Percentiles rank a stretch among this genome's conserved stretches.
phyloP scores from a whole-genome alignment of 1,140 invertebrate genomes.

The Anadara kagoshimensis region DNA sequence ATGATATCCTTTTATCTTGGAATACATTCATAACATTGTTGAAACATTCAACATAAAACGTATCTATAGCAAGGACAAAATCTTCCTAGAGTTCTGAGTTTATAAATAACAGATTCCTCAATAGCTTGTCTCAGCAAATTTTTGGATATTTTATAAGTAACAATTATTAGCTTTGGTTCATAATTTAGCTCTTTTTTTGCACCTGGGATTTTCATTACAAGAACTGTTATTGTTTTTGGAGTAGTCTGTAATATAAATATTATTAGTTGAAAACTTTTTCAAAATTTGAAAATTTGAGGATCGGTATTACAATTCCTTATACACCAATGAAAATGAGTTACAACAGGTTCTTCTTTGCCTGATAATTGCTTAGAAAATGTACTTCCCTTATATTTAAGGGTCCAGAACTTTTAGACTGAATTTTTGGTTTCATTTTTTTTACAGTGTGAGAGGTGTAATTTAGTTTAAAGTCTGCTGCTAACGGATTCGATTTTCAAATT shows the following conservation, averaged over 20 bases:
- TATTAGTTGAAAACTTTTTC: too few species aligned
- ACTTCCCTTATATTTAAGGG: too few species aligned
- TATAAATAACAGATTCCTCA: neutral
- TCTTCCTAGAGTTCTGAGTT: conserved; percentile 6
- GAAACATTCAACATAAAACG: conserved; percentile 17
- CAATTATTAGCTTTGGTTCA: neutral
- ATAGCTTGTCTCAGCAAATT: conserved; percentile 3
- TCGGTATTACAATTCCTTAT: conserved; percentile 13
- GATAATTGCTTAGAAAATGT: too few species aligned
- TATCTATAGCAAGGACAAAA: neutral
- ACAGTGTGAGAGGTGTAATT: neutral
- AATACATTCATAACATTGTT: conserved; percentile 23
- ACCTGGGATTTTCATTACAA: conserved; percentile 1
- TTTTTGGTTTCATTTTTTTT: neutral
- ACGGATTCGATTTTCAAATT: neutral
- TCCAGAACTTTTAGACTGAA: too few species aligned
- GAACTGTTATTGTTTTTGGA: conserved; percentile 10
- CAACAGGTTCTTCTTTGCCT: conserved; percentile 20
- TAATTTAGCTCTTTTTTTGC: conserved; percentile 2
- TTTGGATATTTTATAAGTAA: neutral
- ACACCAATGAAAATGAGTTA: conserved; percentile 22
- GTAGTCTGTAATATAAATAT: too few species aligned
- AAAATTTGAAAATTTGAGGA: neutral
- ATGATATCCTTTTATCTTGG: conserved; percentile 15
- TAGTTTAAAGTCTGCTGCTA: neutral